phyloP scores from a whole-genome alignment of 2,888 invertebrate genomes.

The Hanleya hanleyi region DNA sequence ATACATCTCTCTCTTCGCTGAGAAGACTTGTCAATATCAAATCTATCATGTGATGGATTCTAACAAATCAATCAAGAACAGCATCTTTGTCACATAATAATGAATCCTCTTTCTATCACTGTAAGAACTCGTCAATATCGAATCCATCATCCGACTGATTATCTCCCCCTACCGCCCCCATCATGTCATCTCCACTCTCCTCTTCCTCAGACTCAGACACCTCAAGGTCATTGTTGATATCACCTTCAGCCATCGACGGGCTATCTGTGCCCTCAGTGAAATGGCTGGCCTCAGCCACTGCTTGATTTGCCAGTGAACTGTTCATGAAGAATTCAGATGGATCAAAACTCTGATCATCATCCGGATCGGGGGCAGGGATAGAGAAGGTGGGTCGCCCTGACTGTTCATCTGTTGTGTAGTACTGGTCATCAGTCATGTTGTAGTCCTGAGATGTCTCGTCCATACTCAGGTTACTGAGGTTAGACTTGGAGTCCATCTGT shows the following conservation, averaged over 20 bases:
- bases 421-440: constrained; percentile 1
- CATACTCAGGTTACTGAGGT: constrained; percentile 20
- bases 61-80: no score
- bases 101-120: no score
- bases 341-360: constrained; percentile 65
- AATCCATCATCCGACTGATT: constrained; percentile 60
- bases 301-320: constrained; percentile 51
- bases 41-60: no score
- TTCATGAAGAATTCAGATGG: constrained; percentile 66
- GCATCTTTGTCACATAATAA: no score
- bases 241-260: constrained; percentile 58
- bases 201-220: constrained; percentile 87
- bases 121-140: constrained; percentile 65
- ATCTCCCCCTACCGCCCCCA: constrained; percentile 12
- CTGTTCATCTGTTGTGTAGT: background rate
- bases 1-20: no score
- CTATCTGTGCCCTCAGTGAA: constrained; percentile 33
- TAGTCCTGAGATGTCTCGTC: constrained; percentile 14
- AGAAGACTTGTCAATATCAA: no score
- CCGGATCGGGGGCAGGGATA: constrained; percentile 13
- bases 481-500: background rate
- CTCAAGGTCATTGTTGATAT: constrained; percentile 83
- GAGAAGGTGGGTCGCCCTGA: background rate
- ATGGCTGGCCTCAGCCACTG: constrained; percentile 41
- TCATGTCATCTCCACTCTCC: constrained; percentile 49